phyloP scores from a whole-genome alignment of 2,888 invertebrate genomes.

The Chirona hameri region DNA sequence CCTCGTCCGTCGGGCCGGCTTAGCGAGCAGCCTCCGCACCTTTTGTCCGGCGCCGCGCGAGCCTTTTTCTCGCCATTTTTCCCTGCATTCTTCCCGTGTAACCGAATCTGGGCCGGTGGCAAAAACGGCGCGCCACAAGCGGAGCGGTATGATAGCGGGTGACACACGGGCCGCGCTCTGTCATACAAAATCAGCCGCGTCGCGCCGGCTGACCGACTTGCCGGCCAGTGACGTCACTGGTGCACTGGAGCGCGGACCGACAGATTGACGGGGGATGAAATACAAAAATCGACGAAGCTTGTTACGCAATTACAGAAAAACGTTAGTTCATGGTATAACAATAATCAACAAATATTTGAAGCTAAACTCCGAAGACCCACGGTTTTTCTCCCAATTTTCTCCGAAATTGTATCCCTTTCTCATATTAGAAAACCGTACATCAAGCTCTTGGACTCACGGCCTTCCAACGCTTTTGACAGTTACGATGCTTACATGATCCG shows the following conservation, averaged over 20 bases:
- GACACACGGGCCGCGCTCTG: conserved; percentile 5
- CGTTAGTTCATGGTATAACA: too few species aligned
- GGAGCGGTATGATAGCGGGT: conserved; percentile 9
- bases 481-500: too few species aligned
- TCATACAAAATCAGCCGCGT: not conserved
- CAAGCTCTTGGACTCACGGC: too few species aligned
- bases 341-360: too few species aligned
- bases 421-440: too few species aligned
- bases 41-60: not conserved
- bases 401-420: too few species aligned
- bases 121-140: not conserved
- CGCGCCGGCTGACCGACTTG: not conserved
- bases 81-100: conserved; percentile 22
- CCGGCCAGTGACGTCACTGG: not conserved
- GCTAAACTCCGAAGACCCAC: too few species aligned
- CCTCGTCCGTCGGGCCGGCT: not conserved
- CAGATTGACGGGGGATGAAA: too few species aligned
- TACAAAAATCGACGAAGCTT: too few species aligned
- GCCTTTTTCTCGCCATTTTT: conserved; percentile 14
- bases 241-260: not conserved
- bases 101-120: not conserved
- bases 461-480: too few species aligned
- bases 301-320: too few species aligned
- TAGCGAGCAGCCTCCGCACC: not conserved
- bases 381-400: too few species aligned